A percentile compares a stretch with the other conserved stretches of the same genome.
Evolutionary conservation across 2,113 vertebrate species (phyloP).

Genomic region (Pseudois nayaur): DNA sequence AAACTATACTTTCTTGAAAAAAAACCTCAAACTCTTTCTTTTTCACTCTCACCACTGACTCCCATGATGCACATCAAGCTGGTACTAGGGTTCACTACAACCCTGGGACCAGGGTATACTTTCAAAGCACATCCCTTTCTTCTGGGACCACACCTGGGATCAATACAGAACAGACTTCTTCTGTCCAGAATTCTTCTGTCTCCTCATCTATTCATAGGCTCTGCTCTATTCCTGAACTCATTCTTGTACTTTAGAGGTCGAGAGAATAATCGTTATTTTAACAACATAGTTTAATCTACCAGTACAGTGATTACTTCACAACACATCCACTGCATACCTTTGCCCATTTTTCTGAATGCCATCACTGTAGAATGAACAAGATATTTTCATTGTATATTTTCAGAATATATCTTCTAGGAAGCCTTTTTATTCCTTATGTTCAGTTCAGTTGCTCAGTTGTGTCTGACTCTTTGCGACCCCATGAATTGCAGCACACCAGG

Average conservation of each 20-base stretch:
- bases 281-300: background rate
- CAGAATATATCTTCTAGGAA: background rate
- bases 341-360: background rate
- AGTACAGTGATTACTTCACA: background rate
- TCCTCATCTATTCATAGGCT: background rate
- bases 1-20: background rate
- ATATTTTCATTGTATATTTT: background rate
- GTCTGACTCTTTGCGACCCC: no score
- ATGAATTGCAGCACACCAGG: no score
- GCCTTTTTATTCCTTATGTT: background rate
- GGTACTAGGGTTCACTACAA: fast-evolving
- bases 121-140: background rate
- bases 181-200: background rate
- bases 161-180: background rate
- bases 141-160: background rate
- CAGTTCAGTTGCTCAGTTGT: no score
- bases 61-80: background rate
- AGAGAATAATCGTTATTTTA: background rate
- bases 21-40: background rate
- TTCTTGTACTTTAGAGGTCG: background rate
- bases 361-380: background rate
- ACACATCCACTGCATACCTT: background rate
- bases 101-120: no score
- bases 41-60: background rate
- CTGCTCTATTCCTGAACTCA: background rate